Conservation (phyloP, 2,797 vertebrate species). For the Acanthurus tractus region DNA sequence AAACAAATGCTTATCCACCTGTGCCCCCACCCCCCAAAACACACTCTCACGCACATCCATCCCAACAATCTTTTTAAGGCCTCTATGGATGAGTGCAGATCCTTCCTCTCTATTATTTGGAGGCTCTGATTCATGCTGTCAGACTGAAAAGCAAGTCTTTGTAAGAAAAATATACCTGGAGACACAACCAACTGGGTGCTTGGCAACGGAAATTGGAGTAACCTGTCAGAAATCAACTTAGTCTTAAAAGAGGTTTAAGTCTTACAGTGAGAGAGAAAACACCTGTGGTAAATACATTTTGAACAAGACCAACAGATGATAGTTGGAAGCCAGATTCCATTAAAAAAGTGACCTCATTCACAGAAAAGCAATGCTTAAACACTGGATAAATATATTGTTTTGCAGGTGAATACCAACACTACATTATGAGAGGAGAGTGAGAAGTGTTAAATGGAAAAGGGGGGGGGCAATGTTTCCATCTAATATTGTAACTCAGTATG, state of each 20-base stretch:
- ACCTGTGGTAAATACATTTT: neutral
- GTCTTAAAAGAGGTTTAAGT: neutral
- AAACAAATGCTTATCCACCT: no score
- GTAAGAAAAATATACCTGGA: neutral
- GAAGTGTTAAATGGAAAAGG: no score
- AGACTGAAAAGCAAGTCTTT: neutral
- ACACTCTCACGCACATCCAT: no score
- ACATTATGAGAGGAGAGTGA: no score
- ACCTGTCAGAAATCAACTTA: conserved; percentile 10
- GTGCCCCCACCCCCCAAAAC: no score
- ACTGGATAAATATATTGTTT: neutral
- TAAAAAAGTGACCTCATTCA: neutral
- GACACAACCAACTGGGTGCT: neutral
- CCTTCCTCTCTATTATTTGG: neutral
- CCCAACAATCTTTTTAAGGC: no score
- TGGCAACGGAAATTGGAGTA: conserved; percentile 12
- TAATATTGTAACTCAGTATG: no score
- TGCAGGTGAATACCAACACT: neutral
- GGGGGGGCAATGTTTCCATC: no score
- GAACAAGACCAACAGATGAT: conserved; percentile 4
- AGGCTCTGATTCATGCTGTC: conserved; percentile 16
- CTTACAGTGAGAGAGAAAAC: neutral
- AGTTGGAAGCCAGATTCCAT: neutral
- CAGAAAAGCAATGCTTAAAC: neutral
- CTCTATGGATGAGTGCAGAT: neutral